phyloP scores from a whole-genome alignment of 2,888 invertebrate species.

The Cremastinae sp. region DNA sequence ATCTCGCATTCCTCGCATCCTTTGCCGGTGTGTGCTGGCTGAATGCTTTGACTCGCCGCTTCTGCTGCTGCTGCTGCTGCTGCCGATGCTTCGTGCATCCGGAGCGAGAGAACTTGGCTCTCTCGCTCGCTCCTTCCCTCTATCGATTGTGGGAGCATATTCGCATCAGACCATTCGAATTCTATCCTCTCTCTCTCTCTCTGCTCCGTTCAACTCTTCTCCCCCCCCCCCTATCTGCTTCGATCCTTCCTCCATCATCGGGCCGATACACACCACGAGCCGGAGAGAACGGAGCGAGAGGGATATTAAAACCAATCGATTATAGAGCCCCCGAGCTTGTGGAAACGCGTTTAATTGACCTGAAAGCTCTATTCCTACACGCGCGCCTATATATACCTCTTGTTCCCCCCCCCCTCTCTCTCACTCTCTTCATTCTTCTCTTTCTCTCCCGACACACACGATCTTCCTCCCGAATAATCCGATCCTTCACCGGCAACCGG shows the following conservation, averaged over 20 bases:
- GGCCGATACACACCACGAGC: slow-evolving; percentile 1
- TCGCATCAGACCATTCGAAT: slow-evolving; percentile 31
- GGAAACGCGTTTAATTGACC: slow-evolving; percentile 20
- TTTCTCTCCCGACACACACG: not conserved
- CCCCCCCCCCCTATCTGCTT: not conserved
- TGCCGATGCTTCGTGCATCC: not conserved
- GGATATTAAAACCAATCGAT: slow-evolving; percentile 55
- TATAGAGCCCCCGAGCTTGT: slow-evolving; percentile 27
- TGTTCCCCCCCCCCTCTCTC: not conserved
- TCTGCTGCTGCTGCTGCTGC: slow-evolving; percentile 42
- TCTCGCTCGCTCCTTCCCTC: not conserved
- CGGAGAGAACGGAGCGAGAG: slow-evolving; percentile 13
- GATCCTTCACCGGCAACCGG: not conserved
- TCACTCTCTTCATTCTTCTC: not conserved
- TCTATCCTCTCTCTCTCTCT: slow-evolving; percentile 24
- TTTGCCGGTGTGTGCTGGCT: slow-evolving; percentile 69
- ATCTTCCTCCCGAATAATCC: not conserved
- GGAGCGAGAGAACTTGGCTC: slow-evolving; percentile 31
- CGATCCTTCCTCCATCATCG: slow-evolving; percentile 16
- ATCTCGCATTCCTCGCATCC: slow-evolving; percentile 77
- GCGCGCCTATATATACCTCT: not conserved
- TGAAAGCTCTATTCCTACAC: not conserved
- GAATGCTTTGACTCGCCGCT: slow-evolving; percentile 75
- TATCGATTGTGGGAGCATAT: slow-evolving; percentile 44
- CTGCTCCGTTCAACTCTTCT: slow-evolving; percentile 12